A percentile compares a stretch with the other conserved stretches of the same genome.
These are phyloP conservation scores for Panonychus citri DNA, from an alignment of 1,140 invertebrate genomes.

Conservation along the genomic window DNA sequence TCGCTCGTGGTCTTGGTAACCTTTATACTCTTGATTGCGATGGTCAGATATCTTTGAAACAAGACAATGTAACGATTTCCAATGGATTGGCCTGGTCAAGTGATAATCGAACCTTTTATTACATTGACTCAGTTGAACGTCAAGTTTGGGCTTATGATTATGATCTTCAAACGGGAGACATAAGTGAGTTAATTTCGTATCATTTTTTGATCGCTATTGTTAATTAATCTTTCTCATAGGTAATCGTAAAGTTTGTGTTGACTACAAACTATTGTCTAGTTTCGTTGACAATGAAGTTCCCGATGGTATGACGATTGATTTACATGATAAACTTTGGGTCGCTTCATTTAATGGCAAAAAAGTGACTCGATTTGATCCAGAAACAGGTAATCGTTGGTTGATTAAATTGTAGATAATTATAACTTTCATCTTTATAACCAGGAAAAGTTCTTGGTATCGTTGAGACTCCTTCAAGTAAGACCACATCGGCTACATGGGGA, in stretches of 20 bases:
- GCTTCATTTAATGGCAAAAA: slow-evolving; percentile 34
- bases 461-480: too few species aligned
- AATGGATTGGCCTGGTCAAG: slow-evolving; percentile 59
- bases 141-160: slow-evolving; percentile 41
- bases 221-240: slow-evolving; percentile 17
- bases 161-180: slow-evolving; percentile 34
- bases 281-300: slow-evolving; percentile 23
- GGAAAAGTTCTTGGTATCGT: too few species aligned
- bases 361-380: slow-evolving; percentile 21
- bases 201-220: too few species aligned
- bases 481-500: too few species aligned
- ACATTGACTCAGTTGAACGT: slow-evolving; percentile 23
- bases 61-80: slow-evolving; percentile 32
- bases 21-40: slow-evolving; percentile 4
- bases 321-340: slow-evolving; percentile 43
- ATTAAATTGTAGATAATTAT: too few species aligned
- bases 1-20: slow-evolving; percentile 14
- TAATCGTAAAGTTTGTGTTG: slow-evolving; percentile 24
- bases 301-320: slow-evolving; percentile 51
- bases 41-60: slow-evolving; percentile 8
- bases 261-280: slow-evolving; percentile 17
- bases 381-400: slow-evolving; percentile 12
- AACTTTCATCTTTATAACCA: too few species aligned
- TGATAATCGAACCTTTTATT: slow-evolving; percentile 32
- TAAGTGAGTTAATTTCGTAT: not conserved